Evolutionary conservation across 2,888 invertebrate genomes (phyloP).

Genomic region (Orthonychiurus folsomi): DNA sequence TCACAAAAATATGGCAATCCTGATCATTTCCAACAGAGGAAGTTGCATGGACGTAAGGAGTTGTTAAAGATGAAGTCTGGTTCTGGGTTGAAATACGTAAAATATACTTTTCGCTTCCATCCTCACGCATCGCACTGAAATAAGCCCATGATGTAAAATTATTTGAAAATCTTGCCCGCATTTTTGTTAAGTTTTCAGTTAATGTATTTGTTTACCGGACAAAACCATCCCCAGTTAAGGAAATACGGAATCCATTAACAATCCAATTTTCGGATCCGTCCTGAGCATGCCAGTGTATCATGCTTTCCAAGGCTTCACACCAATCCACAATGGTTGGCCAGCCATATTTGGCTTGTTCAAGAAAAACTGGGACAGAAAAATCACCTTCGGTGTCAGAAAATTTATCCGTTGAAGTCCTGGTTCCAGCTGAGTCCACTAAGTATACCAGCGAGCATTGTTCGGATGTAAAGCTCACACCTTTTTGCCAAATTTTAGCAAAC

Average conservation of each 20-base stretch:
- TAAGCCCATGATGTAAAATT: too few species aligned
- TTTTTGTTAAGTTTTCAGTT: too few species aligned
- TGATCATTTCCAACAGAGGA: conserved; percentile 56
- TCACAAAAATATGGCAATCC: conserved; percentile 50
- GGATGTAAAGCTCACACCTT: conserved; percentile 81
- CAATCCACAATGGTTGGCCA: conserved; percentile 56
- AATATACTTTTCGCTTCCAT: conserved; percentile 75
- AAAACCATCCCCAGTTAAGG: conserved; percentile 74
- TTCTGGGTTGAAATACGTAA: conserved; percentile 64
- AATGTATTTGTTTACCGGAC: too few species aligned
- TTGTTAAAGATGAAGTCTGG: conserved; percentile 73
- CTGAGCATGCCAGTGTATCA: conserved; percentile 50
- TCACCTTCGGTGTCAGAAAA: conserved; percentile 75
- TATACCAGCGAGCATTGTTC: conserved; percentile 79
- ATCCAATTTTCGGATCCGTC: conserved; percentile 80
- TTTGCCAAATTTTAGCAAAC: conserved; percentile 88
- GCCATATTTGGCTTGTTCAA: conserved; percentile 66
- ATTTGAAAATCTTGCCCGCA: too few species aligned
- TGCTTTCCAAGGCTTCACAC: not conserved
- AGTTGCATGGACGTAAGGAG: conserved; percentile 76
- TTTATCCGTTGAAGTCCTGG: conserved; percentile 46
- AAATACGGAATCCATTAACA: conserved; percentile 68
- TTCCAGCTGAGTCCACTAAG: conserved; percentile 78
- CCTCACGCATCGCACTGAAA: conserved; percentile 57
- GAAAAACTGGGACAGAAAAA: conserved; percentile 73